Percentiles rank a stretch among this genome's conserved stretches.
phyloP scores from a whole-genome alignment of 2,797 vertebrate species.

The Astyanax mexicanus region DNA sequence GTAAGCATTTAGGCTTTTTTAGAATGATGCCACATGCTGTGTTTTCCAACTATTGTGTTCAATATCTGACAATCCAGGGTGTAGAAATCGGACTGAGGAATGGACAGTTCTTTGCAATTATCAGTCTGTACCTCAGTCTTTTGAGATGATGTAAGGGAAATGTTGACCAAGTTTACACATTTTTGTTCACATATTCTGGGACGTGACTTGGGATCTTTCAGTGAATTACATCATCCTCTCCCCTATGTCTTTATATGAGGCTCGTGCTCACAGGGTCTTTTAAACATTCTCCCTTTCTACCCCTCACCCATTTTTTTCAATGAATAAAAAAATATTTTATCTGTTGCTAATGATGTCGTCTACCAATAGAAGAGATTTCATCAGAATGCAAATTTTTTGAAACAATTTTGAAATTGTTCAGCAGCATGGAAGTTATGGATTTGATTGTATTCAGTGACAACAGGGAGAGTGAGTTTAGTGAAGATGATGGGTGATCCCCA shows the following conservation, averaged over 20 bases:
- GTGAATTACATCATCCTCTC: conserved; percentile 48
- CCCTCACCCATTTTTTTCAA: neutral
- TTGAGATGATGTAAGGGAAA: conserved; percentile 4
- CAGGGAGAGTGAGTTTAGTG: too few relatives aligned
- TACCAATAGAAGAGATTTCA: neutral
- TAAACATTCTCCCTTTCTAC: too few relatives aligned
- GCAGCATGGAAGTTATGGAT: too few relatives aligned
- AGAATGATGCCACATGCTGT: too few relatives aligned
- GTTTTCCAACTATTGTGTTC: too few relatives aligned
- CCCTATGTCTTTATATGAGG: conserved; percentile 12
- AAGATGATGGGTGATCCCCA: too few relatives aligned
- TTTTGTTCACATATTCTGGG: neutral
- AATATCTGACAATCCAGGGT: too few relatives aligned
- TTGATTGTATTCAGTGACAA: too few relatives aligned
- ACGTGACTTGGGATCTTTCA: conserved; percentile 35
- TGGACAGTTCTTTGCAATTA: too few relatives aligned
- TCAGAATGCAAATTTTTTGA: neutral
- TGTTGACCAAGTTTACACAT: neutral
- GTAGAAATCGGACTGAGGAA: too few relatives aligned
- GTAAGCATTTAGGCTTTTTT: too few relatives aligned
- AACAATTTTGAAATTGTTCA: neutral
- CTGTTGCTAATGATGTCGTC: neutral
- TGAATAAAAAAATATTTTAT: conserved; percentile 11
- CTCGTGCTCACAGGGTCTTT: neutral
- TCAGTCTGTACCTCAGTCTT: neutral